A percentile compares a stretch with the other conserved stretches of the same genome.
These are phyloP conservation scores for Amphipoea oculea DNA, from an alignment of 2,888 invertebrate genomes.

Conservation along the genomic window DNA sequence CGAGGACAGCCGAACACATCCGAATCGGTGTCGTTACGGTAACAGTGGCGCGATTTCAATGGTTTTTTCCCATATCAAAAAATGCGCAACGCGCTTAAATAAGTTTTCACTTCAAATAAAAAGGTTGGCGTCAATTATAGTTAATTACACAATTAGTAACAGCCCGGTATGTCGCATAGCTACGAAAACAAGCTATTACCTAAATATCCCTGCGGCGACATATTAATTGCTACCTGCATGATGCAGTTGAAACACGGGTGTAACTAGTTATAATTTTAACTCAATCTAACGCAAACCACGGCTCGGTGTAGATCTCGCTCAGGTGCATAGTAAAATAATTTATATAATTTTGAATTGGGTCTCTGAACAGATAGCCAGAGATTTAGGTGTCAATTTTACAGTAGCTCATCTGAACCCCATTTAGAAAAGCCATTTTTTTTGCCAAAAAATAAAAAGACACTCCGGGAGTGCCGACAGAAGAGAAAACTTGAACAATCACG, in stretches of 20 bases:
- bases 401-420: background rate
- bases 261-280: slow-evolving; percentile 33
- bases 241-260: slow-evolving; percentile 21
- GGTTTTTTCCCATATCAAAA: too few relatives aligned
- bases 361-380: background rate
- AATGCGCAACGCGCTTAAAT: too few relatives aligned
- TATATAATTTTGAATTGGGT: background rate
- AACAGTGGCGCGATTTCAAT: too few relatives aligned
- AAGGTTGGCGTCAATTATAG: background rate
- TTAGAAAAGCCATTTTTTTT: background rate
- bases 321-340: background rate
- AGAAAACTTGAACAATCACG: too few relatives aligned
- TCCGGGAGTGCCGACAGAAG: too few relatives aligned
- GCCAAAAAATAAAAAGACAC: background rate
- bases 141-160: background rate
- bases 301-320: slow-evolving; percentile 1
- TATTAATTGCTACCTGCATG: slow-evolving; percentile 39
- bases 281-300: background rate
- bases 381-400: background rate
- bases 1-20: too few relatives aligned
- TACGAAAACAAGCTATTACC: slow-evolving; percentile 32
- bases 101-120: background rate
- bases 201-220: slow-evolving; percentile 35
- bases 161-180: background rate
- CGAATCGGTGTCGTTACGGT: too few relatives aligned